Percentiles rank a stretch among this genome's conserved stretches.
Conservation (phyloP, 2,113 vertebrate genomes). For the Podiceps cristatus region DNA sequence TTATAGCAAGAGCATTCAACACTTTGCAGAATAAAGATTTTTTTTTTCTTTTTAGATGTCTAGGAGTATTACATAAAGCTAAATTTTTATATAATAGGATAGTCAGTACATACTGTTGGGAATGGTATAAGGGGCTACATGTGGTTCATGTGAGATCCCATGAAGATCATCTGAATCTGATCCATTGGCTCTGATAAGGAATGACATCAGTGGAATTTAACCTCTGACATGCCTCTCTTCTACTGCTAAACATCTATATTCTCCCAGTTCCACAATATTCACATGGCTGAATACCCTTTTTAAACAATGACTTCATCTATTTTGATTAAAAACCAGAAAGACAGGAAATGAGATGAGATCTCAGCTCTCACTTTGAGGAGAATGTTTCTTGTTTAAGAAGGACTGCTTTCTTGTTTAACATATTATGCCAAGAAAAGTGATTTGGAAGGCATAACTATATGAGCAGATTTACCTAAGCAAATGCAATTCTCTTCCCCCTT, state of each 20-base stretch:
- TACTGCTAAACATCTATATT: neutral
- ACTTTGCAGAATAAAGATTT: neutral
- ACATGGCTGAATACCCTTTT: neutral
- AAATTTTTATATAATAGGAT: neutral
- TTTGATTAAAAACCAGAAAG: conserved; percentile 37
- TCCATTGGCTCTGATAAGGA: neutral
- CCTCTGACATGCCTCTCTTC: neutral
- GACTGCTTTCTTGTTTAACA: neutral
- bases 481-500: neutral
- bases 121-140: neutral
- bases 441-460: neutral
- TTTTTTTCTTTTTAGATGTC: neutral
- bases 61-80: neutral
- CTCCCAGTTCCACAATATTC: neutral
- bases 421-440: neutral
- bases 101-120: neutral
- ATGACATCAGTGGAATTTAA: neutral
- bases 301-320: neutral
- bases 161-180: neutral
- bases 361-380: neutral
- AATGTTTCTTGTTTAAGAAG: conserved; percentile 3
- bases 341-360: conserved; percentile 19
- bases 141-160: neutral
- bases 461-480: neutral
- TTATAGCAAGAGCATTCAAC: neutral